Percentiles rank a stretch among this genome's conserved stretches.
Conservation (phyloP, 2,113 vertebrate species). For the Colaptes auratus region DNA sequence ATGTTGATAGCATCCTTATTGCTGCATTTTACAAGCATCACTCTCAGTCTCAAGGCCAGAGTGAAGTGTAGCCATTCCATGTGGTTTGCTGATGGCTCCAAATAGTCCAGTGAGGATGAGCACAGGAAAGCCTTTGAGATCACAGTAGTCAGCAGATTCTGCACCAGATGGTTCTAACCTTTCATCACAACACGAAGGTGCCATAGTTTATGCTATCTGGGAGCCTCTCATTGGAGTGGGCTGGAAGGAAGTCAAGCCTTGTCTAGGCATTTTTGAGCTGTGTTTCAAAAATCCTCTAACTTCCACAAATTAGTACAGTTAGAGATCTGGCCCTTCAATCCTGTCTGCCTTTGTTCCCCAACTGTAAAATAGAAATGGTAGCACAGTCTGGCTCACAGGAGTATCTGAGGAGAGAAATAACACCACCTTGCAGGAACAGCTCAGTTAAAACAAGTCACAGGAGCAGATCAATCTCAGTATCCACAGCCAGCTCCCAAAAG, state of each 20-base stretch:
- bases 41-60: neutral
- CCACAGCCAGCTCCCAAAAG: neutral
- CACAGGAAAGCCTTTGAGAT: neutral
- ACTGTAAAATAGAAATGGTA: neutral
- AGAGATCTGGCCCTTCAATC: neutral
- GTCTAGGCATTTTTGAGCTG: neutral
- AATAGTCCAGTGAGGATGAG: neutral
- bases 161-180: neutral
- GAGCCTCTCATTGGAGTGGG: neutral
- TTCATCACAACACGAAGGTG: neutral
- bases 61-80: neutral
- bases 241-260: slow-evolving; percentile 32
- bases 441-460: neutral
- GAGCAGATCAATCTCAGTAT: neutral
- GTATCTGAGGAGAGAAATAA: neutral
- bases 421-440: neutral
- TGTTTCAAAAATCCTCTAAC: slow-evolving; percentile 32
- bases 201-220: neutral
- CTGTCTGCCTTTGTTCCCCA: neutral
- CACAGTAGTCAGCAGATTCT: slow-evolving; percentile 11
- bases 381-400: neutral
- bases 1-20: neutral
- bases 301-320: neutral
- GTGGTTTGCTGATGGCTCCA: neutral
- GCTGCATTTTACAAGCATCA: neutral